Evolutionary conservation across 2,113 vertebrate species (phyloP).

Genomic region (Caracal caracal): DNA sequence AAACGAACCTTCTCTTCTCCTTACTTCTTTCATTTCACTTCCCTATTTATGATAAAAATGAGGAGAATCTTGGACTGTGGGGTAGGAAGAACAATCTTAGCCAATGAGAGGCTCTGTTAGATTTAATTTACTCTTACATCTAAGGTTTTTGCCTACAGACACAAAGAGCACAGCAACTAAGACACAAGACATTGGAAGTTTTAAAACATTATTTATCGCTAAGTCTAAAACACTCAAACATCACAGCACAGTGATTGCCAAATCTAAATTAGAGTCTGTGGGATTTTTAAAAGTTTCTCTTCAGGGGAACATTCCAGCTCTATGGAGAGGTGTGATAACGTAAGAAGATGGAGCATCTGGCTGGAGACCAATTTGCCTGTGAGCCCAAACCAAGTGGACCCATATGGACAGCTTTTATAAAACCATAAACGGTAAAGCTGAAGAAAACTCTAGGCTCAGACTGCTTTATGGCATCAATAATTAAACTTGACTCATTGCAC

Average conservation of each 20-base stretch:
- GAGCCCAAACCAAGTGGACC: conserved; percentile 82
- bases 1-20: conserved; percentile 7
- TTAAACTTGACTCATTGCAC: conserved; percentile 73
- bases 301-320: conserved; percentile 83
- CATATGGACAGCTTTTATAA: conserved; percentile 81
- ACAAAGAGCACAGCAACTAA: conserved; percentile 79
- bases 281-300: conserved; percentile 74
- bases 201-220: conserved; percentile 86
- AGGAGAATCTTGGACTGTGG: conserved; percentile 62
- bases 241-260: conserved; percentile 82
- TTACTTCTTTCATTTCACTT: conserved; percentile 45
- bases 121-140: conserved; percentile 77
- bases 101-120: conserved; percentile 77
- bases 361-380: conserved; percentile 81
- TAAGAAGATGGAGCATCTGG: conserved; percentile 86
- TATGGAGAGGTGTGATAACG: conserved; percentile 80
- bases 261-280: conserved; percentile 83
- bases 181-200: conserved; percentile 83
- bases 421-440: conserved; percentile 75
- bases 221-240: conserved; percentile 83
- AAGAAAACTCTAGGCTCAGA: conserved; percentile 60
- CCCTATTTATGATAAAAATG: conserved; percentile 76
- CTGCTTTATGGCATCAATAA: conserved; percentile 75
- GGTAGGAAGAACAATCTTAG: conserved; percentile 63
- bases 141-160: conserved; percentile 69